A percentile compares a stretch with the other conserved stretches of the same genome.
phyloP scores from a whole-genome alignment of 1,140 invertebrate species.

The Magallana angulata region DNA sequence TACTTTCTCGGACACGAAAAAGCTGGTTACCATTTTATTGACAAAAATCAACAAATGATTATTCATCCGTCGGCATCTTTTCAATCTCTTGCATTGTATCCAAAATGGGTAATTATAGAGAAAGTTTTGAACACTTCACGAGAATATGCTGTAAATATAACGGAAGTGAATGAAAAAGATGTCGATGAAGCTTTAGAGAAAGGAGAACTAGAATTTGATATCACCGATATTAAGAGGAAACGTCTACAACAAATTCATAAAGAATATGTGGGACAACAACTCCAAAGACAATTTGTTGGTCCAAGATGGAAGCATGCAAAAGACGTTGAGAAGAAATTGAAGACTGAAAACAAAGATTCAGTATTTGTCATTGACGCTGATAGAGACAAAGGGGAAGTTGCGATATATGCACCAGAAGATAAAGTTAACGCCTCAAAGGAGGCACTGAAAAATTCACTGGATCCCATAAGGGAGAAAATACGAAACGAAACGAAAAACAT shows the following conservation, averaged over 20 bases:
- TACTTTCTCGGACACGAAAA: conserved; percentile 68
- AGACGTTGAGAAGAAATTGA: conserved; percentile 57
- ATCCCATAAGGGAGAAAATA: conserved; percentile 42
- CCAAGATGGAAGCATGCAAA: conserved; percentile 59
- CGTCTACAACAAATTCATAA: conserved; percentile 54
- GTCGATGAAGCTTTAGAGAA: conserved; percentile 56
- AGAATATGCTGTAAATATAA: conserved; percentile 71
- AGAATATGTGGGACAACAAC: conserved; percentile 59
- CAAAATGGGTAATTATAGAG: conserved; percentile 70
- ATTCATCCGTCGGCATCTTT: conserved; percentile 72
- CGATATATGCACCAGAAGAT: conserved; percentile 52
- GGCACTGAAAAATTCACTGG: conserved; percentile 40
- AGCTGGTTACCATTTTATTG: conserved; percentile 67
- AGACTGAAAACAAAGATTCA: conserved; percentile 35
- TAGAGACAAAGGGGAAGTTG: conserved; percentile 59
- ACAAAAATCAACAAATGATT: conserved; percentile 60
- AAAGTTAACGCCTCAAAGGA: conserved; percentile 10
- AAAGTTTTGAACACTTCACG: conserved; percentile 67
- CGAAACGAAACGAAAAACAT: conserved; percentile 53
- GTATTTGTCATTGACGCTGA: conserved; percentile 66
- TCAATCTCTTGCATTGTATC: conserved; percentile 56
- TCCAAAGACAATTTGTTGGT: conserved; percentile 66
- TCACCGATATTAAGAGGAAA: conserved; percentile 49
- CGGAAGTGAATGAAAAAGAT: conserved; percentile 62
- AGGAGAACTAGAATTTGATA: conserved; percentile 56